These are phyloP conservation scores for Stegostoma tigrinum DNA, from an alignment of 2,113 vertebrate genomes.

Conservation along the genomic window DNA sequence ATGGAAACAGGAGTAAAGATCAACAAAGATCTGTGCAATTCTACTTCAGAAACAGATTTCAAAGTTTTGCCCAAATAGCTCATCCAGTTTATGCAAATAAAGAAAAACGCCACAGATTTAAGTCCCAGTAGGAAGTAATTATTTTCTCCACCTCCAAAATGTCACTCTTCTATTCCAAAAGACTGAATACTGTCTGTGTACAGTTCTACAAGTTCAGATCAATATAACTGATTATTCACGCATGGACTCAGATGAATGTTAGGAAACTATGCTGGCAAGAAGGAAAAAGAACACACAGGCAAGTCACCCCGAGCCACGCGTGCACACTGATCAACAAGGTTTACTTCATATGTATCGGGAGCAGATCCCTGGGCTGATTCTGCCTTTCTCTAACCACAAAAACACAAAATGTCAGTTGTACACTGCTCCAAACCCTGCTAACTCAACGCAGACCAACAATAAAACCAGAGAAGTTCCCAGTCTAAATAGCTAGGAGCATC, in stretches of 20 bases:
- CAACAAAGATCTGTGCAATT: neutral
- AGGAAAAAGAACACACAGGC: neutral
- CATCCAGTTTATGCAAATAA: neutral
- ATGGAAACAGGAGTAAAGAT: constrained; percentile 35
- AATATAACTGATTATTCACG: neutral
- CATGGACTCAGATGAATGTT: neutral
- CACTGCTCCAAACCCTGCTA: neutral
- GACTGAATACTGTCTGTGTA: neutral
- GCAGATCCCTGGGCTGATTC: neutral
- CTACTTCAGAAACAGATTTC: neutral
- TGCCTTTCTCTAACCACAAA: neutral
- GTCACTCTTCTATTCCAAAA: neutral
- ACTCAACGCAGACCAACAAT: neutral
- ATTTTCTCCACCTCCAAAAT: neutral
- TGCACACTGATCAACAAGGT: neutral
- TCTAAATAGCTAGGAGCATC: neutral
- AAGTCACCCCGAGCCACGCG: neutral
- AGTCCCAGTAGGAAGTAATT: neutral
- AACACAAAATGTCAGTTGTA: neutral
- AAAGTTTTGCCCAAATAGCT: neutral
- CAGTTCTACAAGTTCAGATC: neutral
- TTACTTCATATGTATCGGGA: neutral
- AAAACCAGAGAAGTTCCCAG: neutral
- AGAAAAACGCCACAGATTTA: neutral
- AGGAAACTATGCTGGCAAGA: neutral